These are phyloP conservation scores for fruit fly (Drosophila melanogaster) DNA, from an alignment of 1,140 invertebrate genomes.

Conservation along the genomic window DNA sequence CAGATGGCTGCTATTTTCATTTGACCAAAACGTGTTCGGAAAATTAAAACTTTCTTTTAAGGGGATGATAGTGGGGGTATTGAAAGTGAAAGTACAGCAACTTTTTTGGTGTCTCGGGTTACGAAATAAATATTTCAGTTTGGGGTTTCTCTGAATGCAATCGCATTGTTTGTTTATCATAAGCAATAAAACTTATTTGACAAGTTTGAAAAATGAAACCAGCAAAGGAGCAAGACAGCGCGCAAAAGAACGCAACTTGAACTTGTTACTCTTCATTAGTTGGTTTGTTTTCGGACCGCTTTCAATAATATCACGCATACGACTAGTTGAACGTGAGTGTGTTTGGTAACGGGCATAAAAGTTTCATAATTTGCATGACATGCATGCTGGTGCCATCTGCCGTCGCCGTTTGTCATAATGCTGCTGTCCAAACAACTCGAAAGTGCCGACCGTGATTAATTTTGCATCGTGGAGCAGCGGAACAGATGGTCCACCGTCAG, in stretches of 20 bases:
- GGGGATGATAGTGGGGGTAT: conserved; percentile 20
- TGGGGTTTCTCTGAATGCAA: conserved; percentile 32
- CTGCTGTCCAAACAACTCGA: conserved; percentile 61
- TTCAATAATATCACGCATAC: conserved; percentile 29
- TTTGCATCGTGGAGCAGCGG: conserved; percentile 39
- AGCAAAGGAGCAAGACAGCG: conserved; percentile 12
- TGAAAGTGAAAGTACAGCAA: conserved; percentile 66
- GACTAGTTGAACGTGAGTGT: conserved; percentile 7
- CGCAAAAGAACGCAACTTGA: conserved; percentile 8
- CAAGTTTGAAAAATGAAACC: conserved; percentile 72
- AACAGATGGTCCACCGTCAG: conserved; percentile 47
- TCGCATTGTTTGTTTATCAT: conserved; percentile 71
- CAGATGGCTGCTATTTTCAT: conserved; percentile 71
- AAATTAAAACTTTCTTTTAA: conserved; percentile 68
- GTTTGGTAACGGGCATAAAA: conserved; percentile 40
- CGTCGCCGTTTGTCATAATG: conserved; percentile 62
- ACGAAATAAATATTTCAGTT: conserved; percentile 46
- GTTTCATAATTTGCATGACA: conserved; percentile 78
- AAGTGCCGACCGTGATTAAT: conserved; percentile 72
- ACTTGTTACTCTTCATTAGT: conserved; percentile 55
- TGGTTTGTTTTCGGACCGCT: conserved; percentile 5
- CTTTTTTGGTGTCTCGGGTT: conserved; percentile 45
- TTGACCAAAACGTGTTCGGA: conserved; percentile 75
- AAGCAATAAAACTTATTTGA: conserved; percentile 80
- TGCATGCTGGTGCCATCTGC: conserved; percentile 67